Conservation (phyloP, 2,113 vertebrate genomes). For the Cyprinus carpio region DNA sequence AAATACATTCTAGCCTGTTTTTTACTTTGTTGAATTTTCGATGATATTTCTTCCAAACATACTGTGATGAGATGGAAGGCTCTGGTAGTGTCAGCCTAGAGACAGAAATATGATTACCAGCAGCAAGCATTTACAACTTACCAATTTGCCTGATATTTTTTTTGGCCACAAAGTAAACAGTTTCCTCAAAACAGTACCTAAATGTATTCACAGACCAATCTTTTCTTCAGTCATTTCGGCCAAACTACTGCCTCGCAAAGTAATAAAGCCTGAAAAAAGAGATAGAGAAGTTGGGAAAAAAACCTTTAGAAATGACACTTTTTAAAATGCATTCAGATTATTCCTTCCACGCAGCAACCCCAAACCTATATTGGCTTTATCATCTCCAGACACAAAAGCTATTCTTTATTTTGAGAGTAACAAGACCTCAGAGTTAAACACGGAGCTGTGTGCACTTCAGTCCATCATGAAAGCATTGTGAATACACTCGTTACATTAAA, state of each 20-base stretch:
- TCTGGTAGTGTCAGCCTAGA: neutral
- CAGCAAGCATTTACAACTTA: neutral
- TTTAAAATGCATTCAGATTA: neutral
- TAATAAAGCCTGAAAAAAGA: neutral
- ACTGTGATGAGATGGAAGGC: neutral
- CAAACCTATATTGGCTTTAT: neutral
- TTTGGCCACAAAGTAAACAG: too few relatives aligned
- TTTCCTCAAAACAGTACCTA: too few relatives aligned
- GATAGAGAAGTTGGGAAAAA: neutral
- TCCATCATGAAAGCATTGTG: too few relatives aligned
- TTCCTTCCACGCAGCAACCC: neutral
- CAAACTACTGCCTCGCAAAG: neutral
- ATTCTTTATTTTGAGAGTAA: neutral
- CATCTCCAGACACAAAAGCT: too few relatives aligned
- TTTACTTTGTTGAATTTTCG: too few relatives aligned
- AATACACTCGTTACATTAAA: too few relatives aligned
- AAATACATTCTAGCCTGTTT: too few relatives aligned
- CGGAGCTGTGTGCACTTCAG: too few relatives aligned
- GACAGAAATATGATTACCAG: neutral
- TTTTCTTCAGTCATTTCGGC: neutral
- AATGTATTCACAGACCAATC: too few relatives aligned
- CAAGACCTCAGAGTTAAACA: neutral
- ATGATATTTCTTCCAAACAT: too few relatives aligned
- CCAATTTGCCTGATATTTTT: neutral
- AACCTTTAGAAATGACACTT: neutral